Base-by-base conservation (phyloP, 2,797 vertebrate species). In the Poeciliopsis infans region DNA sequence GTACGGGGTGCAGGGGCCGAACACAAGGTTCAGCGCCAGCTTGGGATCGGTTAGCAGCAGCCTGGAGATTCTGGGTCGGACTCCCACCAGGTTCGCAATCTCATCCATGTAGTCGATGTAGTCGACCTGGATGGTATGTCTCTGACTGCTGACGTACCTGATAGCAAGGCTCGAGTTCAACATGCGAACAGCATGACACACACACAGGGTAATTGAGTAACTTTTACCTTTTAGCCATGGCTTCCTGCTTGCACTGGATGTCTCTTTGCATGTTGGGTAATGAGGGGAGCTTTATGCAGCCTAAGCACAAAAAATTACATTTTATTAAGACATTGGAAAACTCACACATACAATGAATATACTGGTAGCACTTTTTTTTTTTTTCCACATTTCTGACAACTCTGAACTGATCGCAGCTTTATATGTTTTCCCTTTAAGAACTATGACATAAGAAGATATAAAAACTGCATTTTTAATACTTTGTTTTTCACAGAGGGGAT, bases 111-210 rank as follows among this genome's bases (percentile, higher is more conserved):
- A 97, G 0, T 16, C 25, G 2, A 97, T 0, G 1, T 96, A 97
- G 79, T 97, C 96, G 12, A 95, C 96, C 78, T 98, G 97, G 86
- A 98, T 96, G 77, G 98, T 75, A 85, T 97, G 97, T 64, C 96
- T 96, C 83, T 87, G 96, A 86, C 96, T 97, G 5, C 80, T 78
- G 87, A 97, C 96, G 0, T 97, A 97, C 89, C 97, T 98, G 87
- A 64, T 79, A 55, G 84, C 78, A 18, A 85, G 25, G 77, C 0
- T 11, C 0, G 0, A 55, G 12, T 15, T 86, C 1, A 77, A 79
- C 5, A 76, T 57, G 3, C 46, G 36, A 6, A 70, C 8, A 51
- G 11, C 31, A 81, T 31, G 0, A 82, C 36, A 5, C 59, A 0
- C 16, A 33, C 53, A 64, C 31, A n/a, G 49, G 5, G 15, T 61